Base-by-base conservation (phyloP, 2,888 invertebrate species). In the Caenorhabditis wallacei region DNA sequence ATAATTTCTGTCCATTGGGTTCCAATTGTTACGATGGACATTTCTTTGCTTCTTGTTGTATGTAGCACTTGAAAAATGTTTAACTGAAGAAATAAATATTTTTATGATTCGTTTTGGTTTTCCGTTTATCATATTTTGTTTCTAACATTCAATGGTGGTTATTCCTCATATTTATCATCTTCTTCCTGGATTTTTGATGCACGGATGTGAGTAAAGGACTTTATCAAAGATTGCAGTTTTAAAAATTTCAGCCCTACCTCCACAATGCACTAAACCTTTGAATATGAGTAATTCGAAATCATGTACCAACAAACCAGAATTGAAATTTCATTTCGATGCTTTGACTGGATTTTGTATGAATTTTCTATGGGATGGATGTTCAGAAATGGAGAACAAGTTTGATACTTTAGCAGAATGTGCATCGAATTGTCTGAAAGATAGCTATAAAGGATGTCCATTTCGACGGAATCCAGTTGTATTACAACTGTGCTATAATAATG, bases 11-110 rank as follows among this genome's bases (percentile, higher is more conserved):
- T 63, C 87, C 87, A 13, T 18, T 53, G 5, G 82, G 74, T 5
- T 59, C 85, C 0, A 30, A 61, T 1, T 87, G 87, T 54, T 54
- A 66, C 20, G 71, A 83, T 30, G 85, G 85, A 10, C 57, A 85
- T 43, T 87, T 80, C 46, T 84, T 85, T 8, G 85, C 87, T 11
- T 75, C 84, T 26, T 87, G 87, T 48, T 87, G 87, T 64, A 66
- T 71, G 54, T 78, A 75, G 75, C n/a, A 1, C n/a, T 10, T 53
- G 16, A 53, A 51, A n/a, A 30, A 30, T 30, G 30, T 30, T 30
- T 8, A 30, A 8, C 40, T 46, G n/a, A 13, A 22, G 24, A 54
- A 57, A 76, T 59, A 61, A 61, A 69, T 61, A 1, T 4, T 69
- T 68, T 61, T 53, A 76, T 75, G 1, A 10, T 43, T 51, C 0